Percentiles rank a stretch among this genome's conserved stretches.
Evolutionary conservation across 2,888 invertebrate species (phyloP).

Genomic region (Meteorus colon): DNA sequence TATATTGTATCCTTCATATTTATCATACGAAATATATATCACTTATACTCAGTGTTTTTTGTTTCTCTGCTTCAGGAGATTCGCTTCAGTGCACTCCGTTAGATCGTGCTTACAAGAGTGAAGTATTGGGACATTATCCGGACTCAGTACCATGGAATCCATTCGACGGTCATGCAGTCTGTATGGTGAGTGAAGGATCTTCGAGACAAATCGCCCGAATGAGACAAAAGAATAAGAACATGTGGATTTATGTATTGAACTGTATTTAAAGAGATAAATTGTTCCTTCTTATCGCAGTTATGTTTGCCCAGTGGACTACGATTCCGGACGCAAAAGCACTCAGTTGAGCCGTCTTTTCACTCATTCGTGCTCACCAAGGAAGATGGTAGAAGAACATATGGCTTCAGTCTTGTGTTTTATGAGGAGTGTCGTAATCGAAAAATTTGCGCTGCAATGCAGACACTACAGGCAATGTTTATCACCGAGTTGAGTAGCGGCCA

Average conservation of each 20-base stretch:
- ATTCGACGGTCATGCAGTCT: conserved; percentile 96
- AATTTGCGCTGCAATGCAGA: conserved; percentile 97
- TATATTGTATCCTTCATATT: neutral
- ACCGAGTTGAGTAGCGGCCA: conserved; percentile 91
- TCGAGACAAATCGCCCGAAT: neutral
- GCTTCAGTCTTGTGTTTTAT: conserved; percentile 95
- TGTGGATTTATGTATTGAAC: neutral
- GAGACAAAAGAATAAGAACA: neutral
- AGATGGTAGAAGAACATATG: conserved; percentile 95
- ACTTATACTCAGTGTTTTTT: neutral
- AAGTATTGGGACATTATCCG: conserved; percentile 95
- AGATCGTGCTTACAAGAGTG: conserved; percentile 95
- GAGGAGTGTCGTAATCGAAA: conserved; percentile 95
- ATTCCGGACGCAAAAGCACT: conserved; percentile 95
- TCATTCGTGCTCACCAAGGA: conserved; percentile 97
- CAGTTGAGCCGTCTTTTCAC: conserved; percentile 90
- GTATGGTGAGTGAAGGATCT: conserved; percentile 83
- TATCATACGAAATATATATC: neutral
- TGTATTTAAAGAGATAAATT: neutral
- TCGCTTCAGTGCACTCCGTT: conserved; percentile 91
- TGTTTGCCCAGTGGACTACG: conserved; percentile 95
- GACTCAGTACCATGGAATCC: conserved; percentile 91
- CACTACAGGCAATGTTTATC: conserved; percentile 93
- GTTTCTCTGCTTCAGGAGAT: conserved; percentile 79
- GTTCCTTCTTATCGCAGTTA: conserved; percentile 77